Evolutionary conservation across 2,888 invertebrate genomes (phyloP).

Genomic region (Torymus texanus): DNA sequence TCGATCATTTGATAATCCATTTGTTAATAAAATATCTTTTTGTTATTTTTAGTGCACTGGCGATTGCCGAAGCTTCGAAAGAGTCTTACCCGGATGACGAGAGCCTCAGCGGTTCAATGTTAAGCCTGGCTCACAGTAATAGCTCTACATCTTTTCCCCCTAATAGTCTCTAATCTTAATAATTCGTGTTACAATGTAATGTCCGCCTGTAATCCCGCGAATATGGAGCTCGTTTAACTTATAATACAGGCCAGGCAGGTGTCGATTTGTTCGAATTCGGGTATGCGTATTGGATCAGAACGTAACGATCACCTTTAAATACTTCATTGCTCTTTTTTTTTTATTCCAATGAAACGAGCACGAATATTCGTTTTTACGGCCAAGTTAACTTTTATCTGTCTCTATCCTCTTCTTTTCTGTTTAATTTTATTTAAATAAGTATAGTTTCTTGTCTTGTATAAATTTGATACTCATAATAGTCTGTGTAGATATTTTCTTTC

Average conservation of each 20-base stretch:
- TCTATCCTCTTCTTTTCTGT: conserved; percentile 32
- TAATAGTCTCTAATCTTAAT: conserved; percentile 79
- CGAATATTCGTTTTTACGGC: conserved; percentile 57
- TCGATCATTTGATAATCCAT: neutral
- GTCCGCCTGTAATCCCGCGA: conserved; percentile 69
- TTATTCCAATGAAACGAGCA: conserved; percentile 35
- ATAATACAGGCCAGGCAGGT: conserved; percentile 61
- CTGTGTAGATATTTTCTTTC: conserved; percentile 53
- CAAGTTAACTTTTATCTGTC: conserved; percentile 52
- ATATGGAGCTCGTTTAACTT: conserved; percentile 65
- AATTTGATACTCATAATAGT: conserved; percentile 56
- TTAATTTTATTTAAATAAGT: conserved; percentile 45
- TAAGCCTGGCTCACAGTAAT: conserved; percentile 96
- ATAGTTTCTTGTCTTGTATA: conserved; percentile 47
- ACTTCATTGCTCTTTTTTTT: conserved; percentile 42
- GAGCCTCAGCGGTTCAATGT: conserved; percentile 94
- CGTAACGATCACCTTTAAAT: conserved; percentile 57
- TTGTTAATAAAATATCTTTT: too few species aligned
- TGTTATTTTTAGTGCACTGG: conserved; percentile 84
- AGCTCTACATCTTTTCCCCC: conserved; percentile 94
- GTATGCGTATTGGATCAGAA: conserved; percentile 70
- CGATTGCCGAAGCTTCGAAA: conserved; percentile 92
- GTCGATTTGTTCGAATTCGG: conserved; percentile 61
- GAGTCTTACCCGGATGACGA: conserved; percentile 94
- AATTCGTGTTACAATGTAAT: conserved; percentile 68